These are phyloP conservation scores for Arvicola amphibius DNA, from an alignment of 2,797 vertebrate genomes.

Conservation along the genomic window DNA sequence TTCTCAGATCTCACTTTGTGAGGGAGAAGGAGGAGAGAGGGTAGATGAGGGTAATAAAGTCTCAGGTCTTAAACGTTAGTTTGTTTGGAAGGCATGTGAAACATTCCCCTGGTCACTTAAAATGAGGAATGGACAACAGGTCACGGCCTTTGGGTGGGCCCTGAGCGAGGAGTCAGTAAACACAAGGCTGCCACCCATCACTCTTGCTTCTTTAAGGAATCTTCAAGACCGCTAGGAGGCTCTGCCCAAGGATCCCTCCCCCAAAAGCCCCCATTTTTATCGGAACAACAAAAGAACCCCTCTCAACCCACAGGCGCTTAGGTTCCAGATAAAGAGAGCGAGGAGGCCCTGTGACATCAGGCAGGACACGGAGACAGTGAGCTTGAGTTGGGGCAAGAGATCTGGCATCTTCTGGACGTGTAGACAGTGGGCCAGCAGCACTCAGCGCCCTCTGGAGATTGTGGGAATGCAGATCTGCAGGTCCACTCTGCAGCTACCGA, in stretches of 20 bases:
- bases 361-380: background rate
- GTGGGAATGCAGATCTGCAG: background rate
- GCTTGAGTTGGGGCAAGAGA: background rate
- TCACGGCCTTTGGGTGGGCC: background rate
- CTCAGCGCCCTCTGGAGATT: background rate
- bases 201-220: background rate
- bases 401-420: background rate
- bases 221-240: background rate
- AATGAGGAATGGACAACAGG: background rate
- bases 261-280: background rate
- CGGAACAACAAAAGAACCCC: background rate
- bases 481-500: background rate
- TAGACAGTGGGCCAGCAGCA: background rate
- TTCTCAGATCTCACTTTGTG: background rate
- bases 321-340: background rate
- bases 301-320: conserved; percentile 1
- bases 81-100: background rate
- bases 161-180: background rate
- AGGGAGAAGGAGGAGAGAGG: background rate
- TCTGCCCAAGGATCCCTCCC: background rate
- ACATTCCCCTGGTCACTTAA: background rate
- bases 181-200: background rate
- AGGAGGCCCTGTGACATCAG: background rate
- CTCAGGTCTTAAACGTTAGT: background rate
- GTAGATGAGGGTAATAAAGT: background rate